Percentiles rank a stretch among this genome's conserved stretches.
Conservation (phyloP, 2,888 invertebrate genomes). For the Hylaea fasciaria region DNA sequence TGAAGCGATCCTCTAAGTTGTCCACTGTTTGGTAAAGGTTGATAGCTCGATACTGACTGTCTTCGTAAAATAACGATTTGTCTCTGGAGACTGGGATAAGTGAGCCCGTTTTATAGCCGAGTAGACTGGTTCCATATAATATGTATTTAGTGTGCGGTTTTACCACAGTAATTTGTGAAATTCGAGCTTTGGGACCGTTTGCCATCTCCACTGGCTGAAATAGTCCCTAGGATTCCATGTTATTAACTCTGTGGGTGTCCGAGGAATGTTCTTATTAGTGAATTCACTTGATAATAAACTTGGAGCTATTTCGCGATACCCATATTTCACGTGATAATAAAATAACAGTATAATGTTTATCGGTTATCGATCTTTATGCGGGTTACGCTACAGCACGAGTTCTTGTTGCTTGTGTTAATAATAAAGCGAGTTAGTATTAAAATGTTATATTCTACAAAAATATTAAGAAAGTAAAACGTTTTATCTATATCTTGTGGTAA, state of each 20-base stretch:
- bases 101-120: constrained; percentile 52
- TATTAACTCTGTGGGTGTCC: constrained; percentile 49
- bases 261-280: constrained; percentile 53
- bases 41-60: background rate
- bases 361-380: constrained; percentile 14
- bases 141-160: constrained; percentile 47
- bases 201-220: constrained; percentile 42
- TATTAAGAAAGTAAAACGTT: too few relatives aligned
- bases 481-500: too few relatives aligned
- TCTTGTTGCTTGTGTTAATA: background rate
- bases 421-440: too few relatives aligned
- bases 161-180: constrained; percentile 53
- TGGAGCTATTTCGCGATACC: constrained; percentile 31
- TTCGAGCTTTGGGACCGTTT: constrained; percentile 52
- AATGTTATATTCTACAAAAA: too few relatives aligned
- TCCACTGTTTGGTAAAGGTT: background rate
- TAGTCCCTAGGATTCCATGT: constrained; percentile 44
- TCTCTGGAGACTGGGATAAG: constrained; percentile 43
- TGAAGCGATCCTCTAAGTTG: background rate
- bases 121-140: constrained; percentile 49
- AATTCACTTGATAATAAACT: constrained; percentile 48
- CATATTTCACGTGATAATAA: constrained; percentile 15
- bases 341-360: constrained; percentile 25
- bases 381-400: constrained; percentile 1
- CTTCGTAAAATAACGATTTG: background rate